These are phyloP conservation scores for Heterotilapia buettikoferi DNA, from an alignment of 2,113 vertebrate genomes.

Conservation along the genomic window DNA sequence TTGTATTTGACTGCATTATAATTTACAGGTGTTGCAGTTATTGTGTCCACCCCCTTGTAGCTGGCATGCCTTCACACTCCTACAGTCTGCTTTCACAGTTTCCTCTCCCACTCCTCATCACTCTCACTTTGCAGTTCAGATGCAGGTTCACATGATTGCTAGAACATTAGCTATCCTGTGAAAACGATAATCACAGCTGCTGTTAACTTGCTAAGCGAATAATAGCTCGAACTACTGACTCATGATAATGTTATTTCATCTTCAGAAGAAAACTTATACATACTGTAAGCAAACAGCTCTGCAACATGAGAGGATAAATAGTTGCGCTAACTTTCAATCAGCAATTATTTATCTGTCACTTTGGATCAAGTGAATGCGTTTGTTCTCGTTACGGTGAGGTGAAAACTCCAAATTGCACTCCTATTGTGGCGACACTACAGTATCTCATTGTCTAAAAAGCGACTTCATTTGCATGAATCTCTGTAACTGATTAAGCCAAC, in stretches of 20 bases:
- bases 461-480: conserved; percentile 12
- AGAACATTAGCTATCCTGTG: conserved; percentile 45
- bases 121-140: conserved; percentile 42
- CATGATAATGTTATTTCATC: background rate
- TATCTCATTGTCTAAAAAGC: background rate
- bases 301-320: background rate
- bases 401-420: background rate
- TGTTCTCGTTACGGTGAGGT: background rate
- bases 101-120: conserved; percentile 60
- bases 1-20: background rate
- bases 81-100: conserved; percentile 51
- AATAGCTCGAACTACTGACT: background rate
- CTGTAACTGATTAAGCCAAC: conserved; percentile 10
- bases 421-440: background rate
- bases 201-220: conserved; percentile 6
- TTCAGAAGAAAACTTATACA: background rate
- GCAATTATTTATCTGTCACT: background rate
- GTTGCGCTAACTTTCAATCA: background rate
- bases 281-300: background rate
- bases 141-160: conserved; percentile 33
- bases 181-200: conserved; percentile 36
- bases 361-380: background rate
- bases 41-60: conserved; percentile 31
- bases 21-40: conserved; percentile 28
- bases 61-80: conserved; percentile 54